A percentile compares a stretch with the other conserved stretches of the same genome.
Conservation (phyloP, 2,797 vertebrate species). For the Okamejei kenojei region DNA sequence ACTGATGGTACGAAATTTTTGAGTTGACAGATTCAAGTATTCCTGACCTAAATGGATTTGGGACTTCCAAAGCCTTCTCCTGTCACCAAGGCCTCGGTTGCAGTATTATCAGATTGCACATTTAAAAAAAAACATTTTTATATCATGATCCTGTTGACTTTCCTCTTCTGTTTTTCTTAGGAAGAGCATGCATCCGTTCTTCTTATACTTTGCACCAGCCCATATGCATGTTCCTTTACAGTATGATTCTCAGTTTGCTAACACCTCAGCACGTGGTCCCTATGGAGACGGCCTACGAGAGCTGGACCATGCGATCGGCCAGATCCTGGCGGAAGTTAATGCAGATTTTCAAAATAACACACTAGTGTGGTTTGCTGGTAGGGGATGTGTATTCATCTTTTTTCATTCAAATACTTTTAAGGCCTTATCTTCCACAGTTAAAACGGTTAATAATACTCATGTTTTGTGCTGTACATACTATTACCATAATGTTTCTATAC, state of each 20-base stretch:
- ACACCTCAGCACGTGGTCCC: conserved; percentile 29
- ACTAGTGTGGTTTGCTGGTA: conserved; percentile 87
- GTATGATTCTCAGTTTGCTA: conserved; percentile 23
- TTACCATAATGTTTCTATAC: background rate
- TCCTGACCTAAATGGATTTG: no score
- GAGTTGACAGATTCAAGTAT: no score
- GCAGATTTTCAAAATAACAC: conserved; percentile 59
- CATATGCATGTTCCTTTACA: conserved; percentile 91
- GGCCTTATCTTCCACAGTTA: background rate
- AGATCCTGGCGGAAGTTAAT: conserved; percentile 62
- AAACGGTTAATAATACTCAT: no score
- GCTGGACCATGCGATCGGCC: conserved; percentile 80
- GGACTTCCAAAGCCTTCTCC: background rate
- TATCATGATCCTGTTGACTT: conserved; percentile 18
- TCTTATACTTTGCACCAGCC: conserved; percentile 79
- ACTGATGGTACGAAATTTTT: no score
- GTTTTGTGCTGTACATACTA: background rate
- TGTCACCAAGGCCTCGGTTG: background rate
- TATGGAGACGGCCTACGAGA: conserved; percentile 69
- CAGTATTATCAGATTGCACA: background rate
- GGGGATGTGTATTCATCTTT: background rate
- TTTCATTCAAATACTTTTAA: conserved; percentile 7
- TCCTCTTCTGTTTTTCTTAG: conserved; percentile 51
- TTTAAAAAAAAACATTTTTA: background rate
- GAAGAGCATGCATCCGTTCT: conserved; percentile 64